Evolutionary conservation across 2,113 vertebrate species (phyloP), one percentile per base, ranked within the genome.

Genomic region (Macrotus californicus): DNA sequence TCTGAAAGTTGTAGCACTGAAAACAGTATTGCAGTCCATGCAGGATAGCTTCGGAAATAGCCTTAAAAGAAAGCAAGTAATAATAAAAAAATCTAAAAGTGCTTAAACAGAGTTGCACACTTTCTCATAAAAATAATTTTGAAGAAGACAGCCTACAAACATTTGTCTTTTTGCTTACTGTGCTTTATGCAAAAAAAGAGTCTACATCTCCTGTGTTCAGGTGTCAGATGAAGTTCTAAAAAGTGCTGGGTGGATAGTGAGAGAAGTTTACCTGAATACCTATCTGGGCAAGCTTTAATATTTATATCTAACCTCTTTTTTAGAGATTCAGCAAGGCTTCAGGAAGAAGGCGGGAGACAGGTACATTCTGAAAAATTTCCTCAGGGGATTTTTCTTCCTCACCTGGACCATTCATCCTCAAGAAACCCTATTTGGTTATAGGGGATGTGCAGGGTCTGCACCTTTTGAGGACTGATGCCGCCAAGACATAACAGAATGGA

Each of bases 61-160:
- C 3, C 52, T 54, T 41, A 41, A 43, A 92, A 82, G 22, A 39
- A 90, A 59, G 50, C 24, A 86, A 81, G 61, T 11, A 76, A 36
- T 22, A 87, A 95, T 86, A 29, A 85, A n/a, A n/a, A 75, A 50
- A 43, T 50, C 43, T 41, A 15, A 76, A 76, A 43, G 85, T 36
- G 24, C 5, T 94, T 34, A 80, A 94, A 76, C n/a, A 70, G 12
- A 54, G 5, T 54, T 70, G 9, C 31, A 83, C 0, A 41, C 31
- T 96, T 92, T 34, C 61, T 93, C 26, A 61, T 61, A 36, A 76
- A 93, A 88, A 85, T 73, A 85, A 46, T 85, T 94, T 39, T 87
- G 54, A 79, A 86, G 56, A 92, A 11, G 22, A 39, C 15, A 41
- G 8, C 31, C 24, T 52, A 69, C 3, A 76, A 87, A 64, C 64